Evolutionary conservation across 2,888 invertebrate genomes (phyloP).

Genomic region (Archips xylosteana): DNA sequence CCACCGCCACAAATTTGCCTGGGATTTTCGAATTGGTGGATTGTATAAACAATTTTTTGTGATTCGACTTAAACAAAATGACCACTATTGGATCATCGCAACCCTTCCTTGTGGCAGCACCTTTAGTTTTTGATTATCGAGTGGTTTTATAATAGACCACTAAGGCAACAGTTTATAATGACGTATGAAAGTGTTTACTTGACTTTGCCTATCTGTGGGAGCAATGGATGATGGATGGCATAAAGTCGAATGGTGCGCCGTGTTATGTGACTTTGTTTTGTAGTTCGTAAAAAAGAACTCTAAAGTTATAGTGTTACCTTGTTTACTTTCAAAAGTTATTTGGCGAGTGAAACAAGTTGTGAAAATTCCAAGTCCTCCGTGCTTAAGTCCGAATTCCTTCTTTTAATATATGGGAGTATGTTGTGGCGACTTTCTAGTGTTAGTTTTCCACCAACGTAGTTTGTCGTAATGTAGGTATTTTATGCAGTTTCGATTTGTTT

Average conservation of each 20-base stretch:
- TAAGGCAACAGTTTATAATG: slow-evolving; percentile 12
- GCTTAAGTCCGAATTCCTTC: slow-evolving; percentile 11
- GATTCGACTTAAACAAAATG: no score
- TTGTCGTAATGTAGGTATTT: slow-evolving; percentile 37
- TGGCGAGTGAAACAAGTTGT: slow-evolving; percentile 5
- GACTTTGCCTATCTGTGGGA: slow-evolving; percentile 28
- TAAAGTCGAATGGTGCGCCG: slow-evolving; percentile 36
- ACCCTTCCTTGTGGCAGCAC: not conserved
- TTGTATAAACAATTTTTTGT: no score
- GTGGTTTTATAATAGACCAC: slow-evolving; percentile 7
- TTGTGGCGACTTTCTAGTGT: slow-evolving; percentile 43
- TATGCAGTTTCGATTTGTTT: slow-evolving; percentile 25
- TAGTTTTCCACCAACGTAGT: slow-evolving; percentile 42
- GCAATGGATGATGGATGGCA: slow-evolving; percentile 18
- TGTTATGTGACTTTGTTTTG: slow-evolving; percentile 43
- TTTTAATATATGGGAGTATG: slow-evolving; percentile 36
- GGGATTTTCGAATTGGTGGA: no score
- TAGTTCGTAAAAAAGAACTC: slow-evolving; percentile 35
- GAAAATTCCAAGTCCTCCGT: slow-evolving; percentile 6
- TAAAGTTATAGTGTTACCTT: slow-evolving; percentile 32
- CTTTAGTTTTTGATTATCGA: not conserved
- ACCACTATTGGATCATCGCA: no score
- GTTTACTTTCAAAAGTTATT: slow-evolving; percentile 14
- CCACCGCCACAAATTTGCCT: no score
- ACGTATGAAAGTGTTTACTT: slow-evolving; percentile 25